Evolutionary conservation across 2,113 vertebrate species (phyloP), one percentile per base, ranked within the genome.

Genomic region (Sterrhoptilus dennistouni): DNA sequence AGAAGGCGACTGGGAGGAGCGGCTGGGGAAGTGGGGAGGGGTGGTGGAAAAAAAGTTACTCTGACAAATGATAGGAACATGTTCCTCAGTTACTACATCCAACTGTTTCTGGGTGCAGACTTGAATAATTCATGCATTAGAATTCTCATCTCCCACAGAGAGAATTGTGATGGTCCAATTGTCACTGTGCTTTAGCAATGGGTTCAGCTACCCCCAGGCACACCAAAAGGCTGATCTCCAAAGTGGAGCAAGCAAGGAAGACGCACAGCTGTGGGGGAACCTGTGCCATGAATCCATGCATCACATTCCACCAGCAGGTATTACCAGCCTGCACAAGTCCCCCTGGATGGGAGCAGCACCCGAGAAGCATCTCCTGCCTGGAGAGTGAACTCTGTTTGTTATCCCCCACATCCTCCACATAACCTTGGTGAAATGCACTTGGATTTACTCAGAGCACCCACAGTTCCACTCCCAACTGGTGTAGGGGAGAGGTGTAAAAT

Each of bases 1-100:
- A 96, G 74, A 89, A 93, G 57, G 54, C 0, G 0, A 29, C 3
- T 1, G 3, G 52, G 44, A 14, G 5, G 5, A n/a, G 31, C 0
- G 0, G 16, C 9, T 8, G 10, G 12, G 33, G 33, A 77, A 60
- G 53, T 11, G 8, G 27, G 28, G 54, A 69, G 28, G 33, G 35
- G 18, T 63, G 31, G 12, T 63, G 27, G 61, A 29, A 53, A 21
- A 42, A 11, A 33, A 28, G 21, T 49, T 64, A 78, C 8, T 40
- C 33, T 18, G 36, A 45, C 28, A 71, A 56, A 49, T 69, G 16
- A 64, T 10, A 24, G 2, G 6, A 90, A 59, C 40, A 15, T 1
- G 2, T 82, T 95, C 75, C 45, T 83, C 20, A 14, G 6, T 57
- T 88, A 74, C 35, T 69, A 44, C 29, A 74, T 59, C 61, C 80